Evolutionary conservation across 1,140 invertebrate genomes (phyloP).

Genomic region (Brachionus plicatilis): DNA sequence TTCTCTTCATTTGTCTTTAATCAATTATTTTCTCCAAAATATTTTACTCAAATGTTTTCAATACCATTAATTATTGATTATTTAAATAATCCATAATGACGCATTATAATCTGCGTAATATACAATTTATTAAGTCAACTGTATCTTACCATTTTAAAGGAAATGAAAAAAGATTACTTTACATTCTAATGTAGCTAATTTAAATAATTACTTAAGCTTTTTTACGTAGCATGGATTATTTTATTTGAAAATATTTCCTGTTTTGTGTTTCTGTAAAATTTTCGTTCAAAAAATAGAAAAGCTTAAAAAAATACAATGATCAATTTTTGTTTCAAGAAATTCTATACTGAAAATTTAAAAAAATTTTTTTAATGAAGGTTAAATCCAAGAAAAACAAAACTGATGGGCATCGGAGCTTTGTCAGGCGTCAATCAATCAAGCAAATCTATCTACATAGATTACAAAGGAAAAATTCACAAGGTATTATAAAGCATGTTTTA

Average conservation of each 20-base stretch:
- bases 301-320: background rate
- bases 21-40: background rate
- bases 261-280: background rate
- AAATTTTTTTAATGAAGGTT: too few relatives aligned
- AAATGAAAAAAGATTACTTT: background rate
- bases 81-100: background rate
- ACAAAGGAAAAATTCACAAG: constrained; percentile 10
- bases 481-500: background rate
- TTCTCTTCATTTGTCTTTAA: background rate
- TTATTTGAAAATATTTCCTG: background rate
- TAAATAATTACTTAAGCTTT: background rate
- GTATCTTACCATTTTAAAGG: background rate
- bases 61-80: background rate
- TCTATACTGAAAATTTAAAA: too few relatives aligned
- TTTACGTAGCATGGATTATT: background rate
- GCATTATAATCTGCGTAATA: background rate
- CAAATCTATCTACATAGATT: constrained; percentile 25
- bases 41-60: background rate
- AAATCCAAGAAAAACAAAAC: background rate
- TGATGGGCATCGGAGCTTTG: constrained; percentile 6
- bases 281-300: background rate
- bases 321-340: too few relatives aligned
- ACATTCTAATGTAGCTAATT: background rate
- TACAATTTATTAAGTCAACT: background rate
- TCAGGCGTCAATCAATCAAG: background rate